Evolutionary conservation across 64 coral and sea anemone genomes (phyloP).

Genomic region (Montipora sp.): DNA sequence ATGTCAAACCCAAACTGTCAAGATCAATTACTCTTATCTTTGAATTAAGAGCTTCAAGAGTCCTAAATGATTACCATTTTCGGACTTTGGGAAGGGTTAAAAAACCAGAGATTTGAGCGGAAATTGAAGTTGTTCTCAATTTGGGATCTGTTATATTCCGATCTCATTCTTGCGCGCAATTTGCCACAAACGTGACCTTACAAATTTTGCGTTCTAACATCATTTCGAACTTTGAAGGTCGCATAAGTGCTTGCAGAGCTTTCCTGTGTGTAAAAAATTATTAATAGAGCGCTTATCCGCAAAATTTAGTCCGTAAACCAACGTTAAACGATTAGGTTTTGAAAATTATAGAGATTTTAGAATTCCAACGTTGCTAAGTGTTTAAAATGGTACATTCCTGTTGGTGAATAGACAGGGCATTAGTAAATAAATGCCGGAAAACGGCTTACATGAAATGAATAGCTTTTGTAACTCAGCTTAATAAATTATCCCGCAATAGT

Average conservation of each 20-base stretch:
- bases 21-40: neutral
- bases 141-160: neutral
- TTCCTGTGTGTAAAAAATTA: constrained; percentile 31
- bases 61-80: neutral
- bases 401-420: neutral
- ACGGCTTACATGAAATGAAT: constrained; percentile 20
- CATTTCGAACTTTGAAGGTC: neutral
- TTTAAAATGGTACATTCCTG: neutral
- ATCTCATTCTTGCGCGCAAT: neutral
- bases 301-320: constrained; percentile 38
- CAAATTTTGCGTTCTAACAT: neutral
- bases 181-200: neutral
- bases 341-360: constrained; percentile 42
- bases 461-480: constrained; percentile 40
- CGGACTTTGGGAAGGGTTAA: neutral
- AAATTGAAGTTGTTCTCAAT: neutral
- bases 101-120: neutral
- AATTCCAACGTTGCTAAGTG: constrained; percentile 48
- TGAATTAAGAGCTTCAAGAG: neutral
- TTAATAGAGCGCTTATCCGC: constrained; percentile 25
- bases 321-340: constrained; percentile 41
- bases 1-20: neutral
- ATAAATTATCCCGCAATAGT: constrained; percentile 28
- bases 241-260: constrained; percentile 10
- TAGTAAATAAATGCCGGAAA: constrained; percentile 29